Evolutionary conservation across 1,140 invertebrate genomes (phyloP).

Genomic region (Trichomalopsis sarcophagae): DNA sequence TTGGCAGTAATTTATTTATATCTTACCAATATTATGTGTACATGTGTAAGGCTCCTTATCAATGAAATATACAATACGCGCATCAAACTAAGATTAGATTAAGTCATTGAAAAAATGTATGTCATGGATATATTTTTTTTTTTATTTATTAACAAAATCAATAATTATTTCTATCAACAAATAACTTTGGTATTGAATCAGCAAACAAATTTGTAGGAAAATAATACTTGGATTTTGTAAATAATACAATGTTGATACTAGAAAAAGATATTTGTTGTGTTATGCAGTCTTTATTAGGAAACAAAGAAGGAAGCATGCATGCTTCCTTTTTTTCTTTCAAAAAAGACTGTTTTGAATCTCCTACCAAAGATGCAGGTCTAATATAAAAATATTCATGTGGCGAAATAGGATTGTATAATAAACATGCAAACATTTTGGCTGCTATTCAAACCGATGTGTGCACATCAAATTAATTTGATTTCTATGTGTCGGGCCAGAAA

Average conservation of each 20-base stretch:
- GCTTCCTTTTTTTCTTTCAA: constrained; percentile 56
- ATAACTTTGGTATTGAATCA: constrained; percentile 37
- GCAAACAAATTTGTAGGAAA: constrained; percentile 29
- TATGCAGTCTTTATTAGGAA: constrained; percentile 45
- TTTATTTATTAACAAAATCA: constrained; percentile 45
- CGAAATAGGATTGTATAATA: constrained; percentile 42
- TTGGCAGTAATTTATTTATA: constrained; percentile 49
- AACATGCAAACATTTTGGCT: constrained; percentile 25
- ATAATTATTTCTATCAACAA: constrained; percentile 29
- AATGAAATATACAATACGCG: constrained; percentile 42
- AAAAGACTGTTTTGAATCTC: constrained; percentile 54
- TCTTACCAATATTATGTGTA: constrained; percentile 40
- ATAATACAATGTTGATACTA: constrained; percentile 49
- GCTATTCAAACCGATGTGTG: not conserved
- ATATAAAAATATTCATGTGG: constrained; percentile 35
- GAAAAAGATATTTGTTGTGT: constrained; percentile 45
- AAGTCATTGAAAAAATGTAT: constrained; percentile 40
- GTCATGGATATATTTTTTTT: constrained; percentile 40
- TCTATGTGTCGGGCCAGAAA: constrained; percentile 66
- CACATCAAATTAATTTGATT: constrained; percentile 55
- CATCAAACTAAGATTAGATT: constrained; percentile 46
- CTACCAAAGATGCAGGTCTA: constrained; percentile 63
- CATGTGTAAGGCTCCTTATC: constrained; percentile 39
- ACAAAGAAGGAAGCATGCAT: constrained; percentile 21
- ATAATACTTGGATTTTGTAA: constrained; percentile 45